Base-by-base conservation (phyloP, 2,888 invertebrate genomes). In the Trachelus tabidus region DNA sequence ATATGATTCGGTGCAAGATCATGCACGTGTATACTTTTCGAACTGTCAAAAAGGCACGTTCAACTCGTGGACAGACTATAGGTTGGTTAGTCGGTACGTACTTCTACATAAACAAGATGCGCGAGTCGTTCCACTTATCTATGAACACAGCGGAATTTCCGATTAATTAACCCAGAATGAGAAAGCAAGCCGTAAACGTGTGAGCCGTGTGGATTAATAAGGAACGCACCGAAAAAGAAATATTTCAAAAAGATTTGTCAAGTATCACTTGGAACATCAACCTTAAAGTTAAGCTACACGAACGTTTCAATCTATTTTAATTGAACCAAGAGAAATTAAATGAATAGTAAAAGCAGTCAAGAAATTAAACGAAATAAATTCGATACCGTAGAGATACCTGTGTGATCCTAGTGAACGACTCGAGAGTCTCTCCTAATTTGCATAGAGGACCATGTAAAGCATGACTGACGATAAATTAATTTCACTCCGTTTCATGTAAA, bases 121-220 rank as follows among this genome's bases (percentile, higher is more conserved):
- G 81, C 81, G 76, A 71, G 30, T 71, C 84, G 88, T 87, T 87
- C 87, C 84, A 87, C 87, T 89, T 88, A 87, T 87, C 85, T 84
- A 78, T 76, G 81, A 78, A 84, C 83, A 83, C 85, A 86, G 86
- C 84, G 85, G 85, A 88, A 87, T 87, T 84, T 81, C 74, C 79
- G 85, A 80, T 83, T 86, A 85, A 86, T 85, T 89, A 87, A 87
- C 87, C 84, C 86, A 86, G 85, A 86, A 86, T 85, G 82, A 83
- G 83, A 83, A 82, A 69, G 68, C 23, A 23, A 23, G 56, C 9
- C 23, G 23, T 56, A 23, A 56, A 9, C 15, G 9, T 23, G 40
- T 15, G 40, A 40, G 4, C 4, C 15, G 15, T 40, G 2, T 9
- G 6, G 2, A 56, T 56, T 56, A 23, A 23, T 56, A 56, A 56